Evolutionary conservation across 2,113 vertebrate genomes (phyloP).

Genomic region (Bubo blakistoni): DNA sequence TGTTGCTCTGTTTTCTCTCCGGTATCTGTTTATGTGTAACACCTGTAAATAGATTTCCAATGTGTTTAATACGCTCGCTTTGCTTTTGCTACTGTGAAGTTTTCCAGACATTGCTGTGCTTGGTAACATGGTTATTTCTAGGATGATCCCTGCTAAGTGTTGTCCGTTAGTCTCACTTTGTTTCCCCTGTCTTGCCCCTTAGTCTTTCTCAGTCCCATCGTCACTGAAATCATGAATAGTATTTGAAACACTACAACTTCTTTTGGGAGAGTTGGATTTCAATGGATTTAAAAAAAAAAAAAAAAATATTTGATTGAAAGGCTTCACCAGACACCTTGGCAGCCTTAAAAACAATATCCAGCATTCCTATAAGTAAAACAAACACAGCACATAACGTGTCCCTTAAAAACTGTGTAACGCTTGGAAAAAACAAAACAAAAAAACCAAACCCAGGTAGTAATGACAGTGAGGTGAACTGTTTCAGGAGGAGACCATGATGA

Average conservation of each 20-base stretch:
- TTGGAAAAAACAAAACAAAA: not conserved
- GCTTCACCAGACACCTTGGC: not conserved
- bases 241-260: not conserved
- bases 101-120: not conserved
- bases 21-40: not conserved
- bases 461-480: not conserved
- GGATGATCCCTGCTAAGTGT: not conserved
- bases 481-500: not conserved
- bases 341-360: not conserved
- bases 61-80: accelerated
- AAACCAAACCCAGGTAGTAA: no score
- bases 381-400: not conserved
- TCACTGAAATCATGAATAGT: not conserved
- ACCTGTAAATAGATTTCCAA: not conserved
- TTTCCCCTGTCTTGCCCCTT: not conserved
- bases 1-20: not conserved
- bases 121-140: not conserved
- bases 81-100: not conserved
- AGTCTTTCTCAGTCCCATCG: not conserved
- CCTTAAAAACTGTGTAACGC: not conserved
- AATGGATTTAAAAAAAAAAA: not conserved
- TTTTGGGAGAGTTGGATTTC: not conserved
- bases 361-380: not conserved
- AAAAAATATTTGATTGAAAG: not conserved
- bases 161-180: not conserved